Percentiles rank a stretch among this genome's conserved stretches.
These are phyloP conservation scores for Chiridota heheva DNA, from an alignment of 35 echinoderm and acorn worm genomes.

Conservation along the genomic window DNA sequence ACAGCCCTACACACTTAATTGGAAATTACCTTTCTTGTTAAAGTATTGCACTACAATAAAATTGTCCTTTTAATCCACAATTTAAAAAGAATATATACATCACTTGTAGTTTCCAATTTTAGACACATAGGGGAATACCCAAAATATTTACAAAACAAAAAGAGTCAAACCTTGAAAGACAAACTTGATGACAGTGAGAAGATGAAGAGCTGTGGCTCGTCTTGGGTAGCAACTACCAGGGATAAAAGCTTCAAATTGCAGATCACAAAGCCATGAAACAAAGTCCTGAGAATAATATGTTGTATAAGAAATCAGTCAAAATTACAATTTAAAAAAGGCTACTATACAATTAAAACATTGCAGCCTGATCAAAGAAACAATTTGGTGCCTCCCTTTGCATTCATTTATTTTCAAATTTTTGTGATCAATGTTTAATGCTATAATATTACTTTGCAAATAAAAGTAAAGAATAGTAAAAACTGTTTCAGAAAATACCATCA, in stretches of 20 bases:
- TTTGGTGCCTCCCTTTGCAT: not conserved
- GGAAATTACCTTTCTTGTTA: too few relatives aligned
- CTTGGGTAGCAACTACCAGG: constrained; percentile 69
- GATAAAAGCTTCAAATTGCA: constrained; percentile 41
- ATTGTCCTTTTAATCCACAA: too few relatives aligned
- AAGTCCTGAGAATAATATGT: constrained; percentile 53
- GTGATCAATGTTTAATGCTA: not conserved
- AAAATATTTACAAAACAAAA: not conserved
- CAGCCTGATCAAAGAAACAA: not conserved
- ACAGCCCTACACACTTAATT: too few relatives aligned
- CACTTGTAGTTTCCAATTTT: too few relatives aligned
- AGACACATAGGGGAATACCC: not conserved
- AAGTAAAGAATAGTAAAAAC: too few relatives aligned
- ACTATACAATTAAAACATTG: not conserved
- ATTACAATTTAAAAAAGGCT: not conserved
- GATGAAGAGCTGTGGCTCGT: constrained; percentile 65
- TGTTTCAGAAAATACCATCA: too few relatives aligned
- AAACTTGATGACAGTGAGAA: constrained; percentile 38
- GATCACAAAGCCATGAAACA: constrained; percentile 55
- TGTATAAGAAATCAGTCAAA: not conserved
- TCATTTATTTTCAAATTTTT: not conserved
- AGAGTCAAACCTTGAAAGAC: not conserved
- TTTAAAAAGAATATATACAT: too few relatives aligned
- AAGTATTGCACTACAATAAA: too few relatives aligned
- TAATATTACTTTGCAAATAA: too few relatives aligned